Base-by-base conservation (phyloP, 2,113 vertebrate genomes). In the Ailuropoda melanoleuca region DNA sequence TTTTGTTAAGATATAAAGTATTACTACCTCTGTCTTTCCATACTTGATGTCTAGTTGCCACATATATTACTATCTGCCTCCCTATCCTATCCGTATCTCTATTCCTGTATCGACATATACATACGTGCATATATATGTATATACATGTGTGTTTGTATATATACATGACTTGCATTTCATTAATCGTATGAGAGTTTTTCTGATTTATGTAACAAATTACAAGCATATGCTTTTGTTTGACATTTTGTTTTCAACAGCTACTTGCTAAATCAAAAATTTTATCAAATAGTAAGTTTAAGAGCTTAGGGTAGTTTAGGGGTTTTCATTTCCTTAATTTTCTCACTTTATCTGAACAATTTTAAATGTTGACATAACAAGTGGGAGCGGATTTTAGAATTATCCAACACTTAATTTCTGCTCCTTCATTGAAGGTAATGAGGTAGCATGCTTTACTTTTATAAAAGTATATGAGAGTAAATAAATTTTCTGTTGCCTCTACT, bases 351-450 rank as follows among this genome's bases (percentile, higher is more conserved):
- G 11, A 93, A 60, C 56, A 17, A 48, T 93, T 88, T 91, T 88
- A 93, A 97, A 80, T 88, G 29, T 72, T 75, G 37, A 53, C 15
- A 62, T 56, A 26, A 64, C 48, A 72, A 50, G 37, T 70, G 91
- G 43, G 17, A 84, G 89, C 66, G 66, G 34, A 89, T 90, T 95
- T 86, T 58, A 94, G 60, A 93, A 43, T 75, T 17, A 64, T 56
- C 26, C 4, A 46, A 23, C 58, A 93, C 88, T 95, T 90, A 72
- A 89, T 96, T 94, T 96, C 72, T 92, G 55, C 34, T 96, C 55
- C 64, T 77, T 95, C 43, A 80, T 88, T 89, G 72, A 68, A 96
- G 21, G 19, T 84, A 93, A 89, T 93, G 46, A 87, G 8, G 70
- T 93, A 82, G 31, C 46, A 56, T 90, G 60, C 12, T 91, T 93